Conservation (phyloP, 2,888 invertebrate species). For the Apamea crenata region DNA sequence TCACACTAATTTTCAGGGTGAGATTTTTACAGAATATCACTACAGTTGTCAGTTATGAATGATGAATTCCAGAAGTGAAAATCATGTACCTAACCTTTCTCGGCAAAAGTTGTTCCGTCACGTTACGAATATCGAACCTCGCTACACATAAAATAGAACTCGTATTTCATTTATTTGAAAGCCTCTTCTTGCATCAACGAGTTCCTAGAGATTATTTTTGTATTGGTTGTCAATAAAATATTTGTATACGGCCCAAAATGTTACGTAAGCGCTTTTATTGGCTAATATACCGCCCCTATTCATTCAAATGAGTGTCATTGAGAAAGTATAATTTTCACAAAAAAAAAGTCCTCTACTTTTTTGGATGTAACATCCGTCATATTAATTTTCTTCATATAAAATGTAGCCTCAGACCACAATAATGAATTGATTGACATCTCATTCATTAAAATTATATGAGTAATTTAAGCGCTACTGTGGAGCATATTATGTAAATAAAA, state of each 20-base stretch:
- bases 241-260: neutral
- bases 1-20: too few relatives aligned
- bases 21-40: neutral
- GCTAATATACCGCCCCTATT: neutral
- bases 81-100: neutral
- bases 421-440: neutral
- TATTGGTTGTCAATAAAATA: conserved; percentile 14
- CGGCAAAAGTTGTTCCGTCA: neutral
- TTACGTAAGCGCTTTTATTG: neutral
- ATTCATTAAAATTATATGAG: neutral
- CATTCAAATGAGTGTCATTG: neutral
- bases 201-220: neutral
- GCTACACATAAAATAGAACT: neutral
- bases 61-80: neutral
- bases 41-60: neutral
- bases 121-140: conserved; percentile 9
- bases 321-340: accelerated
- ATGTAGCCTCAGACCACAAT: neutral
- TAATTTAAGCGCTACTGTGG: neutral
- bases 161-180: conserved; percentile 27
- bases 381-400: neutral
- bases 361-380: neutral
- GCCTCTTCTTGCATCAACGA: neutral
- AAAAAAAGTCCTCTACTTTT: neutral
- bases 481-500: too few relatives aligned